Base-by-base conservation (phyloP, 1,140 invertebrate genomes). In the Psilanteris sp. region DNA sequence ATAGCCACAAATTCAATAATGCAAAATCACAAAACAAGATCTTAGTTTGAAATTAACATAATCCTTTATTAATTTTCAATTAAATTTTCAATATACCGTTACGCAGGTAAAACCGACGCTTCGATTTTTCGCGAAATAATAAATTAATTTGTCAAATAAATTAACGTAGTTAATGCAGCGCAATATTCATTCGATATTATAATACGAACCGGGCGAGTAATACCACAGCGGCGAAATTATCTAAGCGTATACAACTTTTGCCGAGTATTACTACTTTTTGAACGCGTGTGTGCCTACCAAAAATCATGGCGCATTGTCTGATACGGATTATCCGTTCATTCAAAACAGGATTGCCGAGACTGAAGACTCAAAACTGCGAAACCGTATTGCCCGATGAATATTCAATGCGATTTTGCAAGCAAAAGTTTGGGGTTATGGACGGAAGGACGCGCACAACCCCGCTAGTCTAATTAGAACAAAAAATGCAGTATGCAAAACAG, bases 361-460 rank as follows among this genome's bases (percentile, higher is more conserved):
- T 55, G 73, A 43, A 78, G 57, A 48, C 62, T 78, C 62, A 73
- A 68, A 78, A 77, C 67, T 59, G 66, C 44, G 66, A 48, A 50
- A 77, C 62, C 61, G 62, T 62, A 77, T 77, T 62, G 41, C 55
- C 31, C 61, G 76, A 73, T 78, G 76, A 78, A 78, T 78, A 78
- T 78, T 78, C 76, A 78, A 27, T 52, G 44, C 64, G 64, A 78
- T 78, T 78, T 78, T 74, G 64, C 55, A 27, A 34, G 13, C 11
- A 26, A 77, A 77, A 77, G 54, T 67, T 77, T 67, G 31, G 50
- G 57, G 36, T 52, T 34, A 48, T 50, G 36, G 16, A 29, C 14
- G 41, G 41, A 52, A 64, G 39, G 20, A 34, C 11, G 26, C 22
- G 52, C 41, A 44, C 48, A 52, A 54, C 44, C n/a, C 64, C 64